phyloP scores from a whole-genome alignment of 2,888 invertebrate species.

The Aricia artaxerxes region DNA sequence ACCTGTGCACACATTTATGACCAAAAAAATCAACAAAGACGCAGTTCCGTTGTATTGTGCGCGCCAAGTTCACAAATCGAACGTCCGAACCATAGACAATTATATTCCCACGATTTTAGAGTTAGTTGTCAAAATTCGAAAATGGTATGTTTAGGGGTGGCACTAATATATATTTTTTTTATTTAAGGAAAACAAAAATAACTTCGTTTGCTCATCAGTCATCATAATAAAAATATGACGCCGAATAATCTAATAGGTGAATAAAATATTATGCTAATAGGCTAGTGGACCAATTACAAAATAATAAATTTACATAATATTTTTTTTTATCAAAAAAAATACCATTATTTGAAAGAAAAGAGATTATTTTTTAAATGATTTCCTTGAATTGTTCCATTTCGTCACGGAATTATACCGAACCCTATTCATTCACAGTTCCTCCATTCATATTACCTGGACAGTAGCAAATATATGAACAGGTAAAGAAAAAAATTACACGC shows the following conservation, averaged over 20 bases:
- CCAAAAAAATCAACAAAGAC: constrained; percentile 55
- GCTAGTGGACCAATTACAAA: too few relatives aligned
- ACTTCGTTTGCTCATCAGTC: neutral
- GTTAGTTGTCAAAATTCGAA: constrained; percentile 25
- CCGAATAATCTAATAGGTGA: too few relatives aligned
- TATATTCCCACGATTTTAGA: constrained; percentile 66
- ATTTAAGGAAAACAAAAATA: neutral
- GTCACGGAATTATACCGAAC: neutral
- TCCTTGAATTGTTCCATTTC: neutral
- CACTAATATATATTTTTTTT: neutral
- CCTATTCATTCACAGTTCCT: neutral
- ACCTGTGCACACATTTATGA: constrained; percentile 64
- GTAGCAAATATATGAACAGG: neutral
- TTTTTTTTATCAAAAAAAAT: too few relatives aligned
- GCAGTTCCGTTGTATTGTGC: constrained; percentile 69
- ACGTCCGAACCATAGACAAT: constrained; percentile 53
- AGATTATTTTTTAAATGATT: neutral
- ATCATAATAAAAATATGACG: too few relatives aligned
- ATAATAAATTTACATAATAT: too few relatives aligned
- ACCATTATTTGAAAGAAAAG: neutral
- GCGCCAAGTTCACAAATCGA: constrained; percentile 53
- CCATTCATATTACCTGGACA: neutral
- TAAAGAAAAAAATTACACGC: constrained; percentile 1
- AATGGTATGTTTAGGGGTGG: neutral
- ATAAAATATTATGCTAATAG: too few relatives aligned